Evolutionary conservation across 2,888 invertebrate species (phyloP), one percentile per base, ranked within the genome.

Genomic region (Zygaena filipendulae): DNA sequence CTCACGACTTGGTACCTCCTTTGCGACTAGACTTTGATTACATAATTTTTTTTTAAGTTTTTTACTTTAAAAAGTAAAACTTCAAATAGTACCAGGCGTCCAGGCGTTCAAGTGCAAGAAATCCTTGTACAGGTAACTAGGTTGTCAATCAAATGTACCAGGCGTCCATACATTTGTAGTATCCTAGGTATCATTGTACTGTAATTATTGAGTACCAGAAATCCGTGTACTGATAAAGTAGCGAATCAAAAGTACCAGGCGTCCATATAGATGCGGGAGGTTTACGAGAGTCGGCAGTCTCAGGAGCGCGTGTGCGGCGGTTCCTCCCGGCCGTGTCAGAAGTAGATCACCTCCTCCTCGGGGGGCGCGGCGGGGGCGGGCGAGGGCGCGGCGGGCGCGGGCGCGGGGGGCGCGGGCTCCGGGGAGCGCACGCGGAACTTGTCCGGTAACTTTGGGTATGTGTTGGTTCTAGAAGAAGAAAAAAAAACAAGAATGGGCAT

Each of bases 391-490:
- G 47, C 27, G 45, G 30, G 9, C 39, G 33, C 34, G 13, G 32
- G 36, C 32, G 32, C 48, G 41, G 41, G 23, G 11, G 46, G 36
- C 3, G 37, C 23, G 7, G 43, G 36, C 20, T 79, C 80, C 6
- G 84, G 82, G 2, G 82, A 83, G 5, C 84, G 81, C 23, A 85
- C 82, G 33, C 86, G 83, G 64, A 86, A 87, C 55, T 86, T 84
- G 42, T 88, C 87, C 23, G 88, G 86, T 27, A 88, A 60, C 58
- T 88, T 87, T 11, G 88, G 88, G 62, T 88, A 88, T 1, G 88
- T 87, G 62, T 88, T 86, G 16, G 87, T 88, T 52, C 87, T 83
- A 52, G 2, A 45, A 39, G 12, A 14, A 23, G 23, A 20, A 12
- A 27, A 25, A 8, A 11, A 3, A 7, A n/a, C n/a, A n/a, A n/a